These are phyloP conservation scores for Hyposoter dolosus DNA, from an alignment of 2,888 invertebrate genomes.

Conservation along the genomic window DNA sequence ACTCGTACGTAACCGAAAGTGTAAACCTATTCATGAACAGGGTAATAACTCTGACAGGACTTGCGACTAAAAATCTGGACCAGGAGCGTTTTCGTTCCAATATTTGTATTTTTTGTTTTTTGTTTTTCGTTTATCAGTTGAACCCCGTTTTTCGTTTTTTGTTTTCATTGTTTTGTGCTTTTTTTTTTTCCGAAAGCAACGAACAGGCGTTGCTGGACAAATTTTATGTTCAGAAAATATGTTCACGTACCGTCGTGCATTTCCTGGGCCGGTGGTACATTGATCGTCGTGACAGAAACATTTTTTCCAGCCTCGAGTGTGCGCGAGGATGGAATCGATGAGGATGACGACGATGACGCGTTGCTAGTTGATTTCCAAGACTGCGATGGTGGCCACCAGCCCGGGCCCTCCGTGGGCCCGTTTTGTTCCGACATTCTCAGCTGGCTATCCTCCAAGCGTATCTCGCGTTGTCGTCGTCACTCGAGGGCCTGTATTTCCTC, in stretches of 20 bases:
- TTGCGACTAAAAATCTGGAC: background rate
- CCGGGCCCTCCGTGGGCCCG: constrained; percentile 82
- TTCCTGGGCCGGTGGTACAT: constrained; percentile 88
- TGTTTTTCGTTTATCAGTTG: background rate
- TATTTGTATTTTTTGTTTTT: background rate
- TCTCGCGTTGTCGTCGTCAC: constrained; percentile 72
- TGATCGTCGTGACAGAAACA: constrained; percentile 93
- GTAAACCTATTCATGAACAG: constrained; percentile 8
- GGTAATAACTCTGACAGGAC: constrained; percentile 1
- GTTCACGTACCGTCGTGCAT: constrained; percentile 86
- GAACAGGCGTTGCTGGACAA: background rate
- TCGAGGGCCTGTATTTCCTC: constrained; percentile 71
- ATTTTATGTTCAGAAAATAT: background rate
- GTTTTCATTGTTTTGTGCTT: background rate
- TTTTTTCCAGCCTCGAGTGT: constrained; percentile 85
- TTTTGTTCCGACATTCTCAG: constrained; percentile 84
- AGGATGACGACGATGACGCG: constrained; percentile 78
- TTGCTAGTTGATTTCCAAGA: constrained; percentile 77
- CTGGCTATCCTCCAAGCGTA: constrained; percentile 76
- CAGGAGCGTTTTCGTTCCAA: background rate
- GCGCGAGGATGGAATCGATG: constrained; percentile 83
- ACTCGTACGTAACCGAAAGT: constrained; percentile 85
- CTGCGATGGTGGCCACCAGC: constrained; percentile 81
- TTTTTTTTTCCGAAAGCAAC: background rate
- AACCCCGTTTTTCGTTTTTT: background rate